Percentiles rank a stretch among this genome's conserved stretches.
phyloP scores from a whole-genome alignment of 2,113 vertebrate genomes.

The Oreotrochilus melanogaster region DNA sequence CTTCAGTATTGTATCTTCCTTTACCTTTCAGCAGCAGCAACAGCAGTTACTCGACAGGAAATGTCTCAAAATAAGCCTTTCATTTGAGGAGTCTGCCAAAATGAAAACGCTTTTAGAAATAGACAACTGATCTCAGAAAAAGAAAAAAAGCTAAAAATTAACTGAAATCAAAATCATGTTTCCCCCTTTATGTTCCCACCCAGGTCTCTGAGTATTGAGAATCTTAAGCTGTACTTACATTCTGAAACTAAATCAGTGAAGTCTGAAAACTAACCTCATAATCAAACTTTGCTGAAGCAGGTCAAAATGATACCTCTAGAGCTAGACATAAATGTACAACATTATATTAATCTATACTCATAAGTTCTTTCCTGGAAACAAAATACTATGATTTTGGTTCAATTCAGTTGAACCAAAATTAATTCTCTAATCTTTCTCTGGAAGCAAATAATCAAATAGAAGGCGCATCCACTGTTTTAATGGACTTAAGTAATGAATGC shows the following conservation, averaged over 20 bases:
- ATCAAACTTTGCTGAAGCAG: background rate
- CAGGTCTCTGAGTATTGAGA: conserved; percentile 5
- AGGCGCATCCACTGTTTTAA: conserved; percentile 28
- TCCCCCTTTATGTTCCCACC: background rate
- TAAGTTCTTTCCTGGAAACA: conserved; percentile 59
- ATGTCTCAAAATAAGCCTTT: conserved; percentile 58
- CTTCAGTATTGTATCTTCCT: conserved; percentile 23
- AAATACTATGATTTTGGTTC: conserved; percentile 7
- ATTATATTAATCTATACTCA: conserved; percentile 14
- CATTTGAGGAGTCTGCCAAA: conserved; percentile 59
- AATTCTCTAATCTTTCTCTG: conserved; percentile 43
- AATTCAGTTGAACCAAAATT: conserved; percentile 42
- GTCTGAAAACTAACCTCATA: conserved; percentile 43
- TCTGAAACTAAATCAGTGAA: background rate
- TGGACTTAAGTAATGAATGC: conserved; percentile 14
- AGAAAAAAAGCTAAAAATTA: conserved; percentile 66
- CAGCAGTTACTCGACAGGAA: conserved; percentile 41
- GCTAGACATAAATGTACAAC: conserved; percentile 7
- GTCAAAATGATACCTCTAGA: background rate
- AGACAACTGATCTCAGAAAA: conserved; percentile 65
- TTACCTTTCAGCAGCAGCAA: conserved; percentile 49
- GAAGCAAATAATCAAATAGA: conserved; percentile 28
- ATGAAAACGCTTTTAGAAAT: conserved; percentile 60
- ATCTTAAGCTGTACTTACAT: conserved; percentile 15
- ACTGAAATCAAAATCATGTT: conserved; percentile 58